Percentiles rank a stretch among this genome's conserved stretches.
Conservation (phyloP, 2,888 invertebrate species). For the Erebia epiphron region DNA sequence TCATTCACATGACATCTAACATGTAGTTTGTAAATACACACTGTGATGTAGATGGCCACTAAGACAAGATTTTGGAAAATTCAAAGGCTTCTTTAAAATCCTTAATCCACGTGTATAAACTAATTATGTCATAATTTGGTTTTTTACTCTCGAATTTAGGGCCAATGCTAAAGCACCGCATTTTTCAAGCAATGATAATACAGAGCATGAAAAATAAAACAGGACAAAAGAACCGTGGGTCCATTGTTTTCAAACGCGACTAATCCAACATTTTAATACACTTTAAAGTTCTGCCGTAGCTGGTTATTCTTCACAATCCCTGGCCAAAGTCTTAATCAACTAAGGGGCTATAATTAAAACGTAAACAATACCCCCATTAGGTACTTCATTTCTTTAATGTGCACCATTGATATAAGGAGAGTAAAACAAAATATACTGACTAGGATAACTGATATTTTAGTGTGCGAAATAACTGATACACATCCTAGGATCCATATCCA, state of each 20-base stretch:
- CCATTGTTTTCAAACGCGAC: constrained; percentile 19
- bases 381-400: constrained; percentile 38
- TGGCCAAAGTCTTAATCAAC: constrained; percentile 43
- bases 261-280: constrained; percentile 26
- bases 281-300: constrained; percentile 18
- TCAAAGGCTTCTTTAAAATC: too few relatives aligned
- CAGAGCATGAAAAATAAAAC: background rate
- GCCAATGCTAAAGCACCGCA: background rate
- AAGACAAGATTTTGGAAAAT: too few relatives aligned
- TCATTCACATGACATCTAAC: too few relatives aligned
- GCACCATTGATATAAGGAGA: constrained; percentile 3
- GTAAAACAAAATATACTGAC: too few relatives aligned
- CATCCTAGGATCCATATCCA: too few relatives aligned
- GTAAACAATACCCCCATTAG: constrained; percentile 28
- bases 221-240: constrained; percentile 9
- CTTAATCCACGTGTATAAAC: too few relatives aligned
- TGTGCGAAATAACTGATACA: too few relatives aligned
- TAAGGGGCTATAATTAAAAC: constrained; percentile 41
- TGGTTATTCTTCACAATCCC: constrained; percentile 16
- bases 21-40: too few relatives aligned
- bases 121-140: background rate
- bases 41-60: too few relatives aligned
- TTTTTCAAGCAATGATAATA: background rate
- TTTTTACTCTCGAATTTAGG: background rate
- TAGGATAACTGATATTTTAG: too few relatives aligned